Base-by-base conservation (phyloP, 2,797 vertebrate genomes). In the Sphenopsis melanotis region DNA sequence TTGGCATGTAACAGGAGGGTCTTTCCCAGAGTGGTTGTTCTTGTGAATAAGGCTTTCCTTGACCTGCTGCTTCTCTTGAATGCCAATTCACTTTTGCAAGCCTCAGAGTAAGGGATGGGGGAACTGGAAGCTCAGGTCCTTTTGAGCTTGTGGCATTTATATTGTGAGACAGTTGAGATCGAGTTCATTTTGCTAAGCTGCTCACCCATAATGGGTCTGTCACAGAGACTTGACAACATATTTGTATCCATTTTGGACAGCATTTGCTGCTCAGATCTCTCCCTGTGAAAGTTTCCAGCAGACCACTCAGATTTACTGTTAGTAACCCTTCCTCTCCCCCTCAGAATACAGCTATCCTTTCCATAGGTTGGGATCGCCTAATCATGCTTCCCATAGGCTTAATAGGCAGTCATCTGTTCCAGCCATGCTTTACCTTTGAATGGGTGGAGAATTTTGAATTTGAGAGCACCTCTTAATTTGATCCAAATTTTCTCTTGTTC, bases 131-230 rank as follows among this genome's bases (percentile, higher is more conserved):
- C 66, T 69, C 50, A 41, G 61, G 59, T 84, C 23, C n/a, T 90
- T 68, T 65, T 82, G 80, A 79, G 69, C 21, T 72, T 37, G 29
- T 76, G 63, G 66, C 55, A 76, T 90, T 95, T 96, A 77, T 89
- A 70, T 69, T 82, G 56, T 53, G 63, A 84, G 83, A 94, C 83
- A 89, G 59, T 46, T 90, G 77, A 81, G 83, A 93, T 66, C 1
- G 2, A 91, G 90, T 91, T 88, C 34, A 76, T 91, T 95, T 93
- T 96, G 90, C 77, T 96, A 60, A 95, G 83, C 70, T 92, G 74
- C 71, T 95, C 83, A 66, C 77, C 70, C 59, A 79, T 95, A 93
- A 90, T 93, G 63, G 74, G 60, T 91, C 77, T 94, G 93, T 90
- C 94, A 95, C 81, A 66, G 68, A 0, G 0, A 68, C 74, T 84